These are phyloP conservation scores for Petaurus breviceps DNA, from an alignment of 2,113 vertebrate genomes.

Conservation along the genomic window DNA sequence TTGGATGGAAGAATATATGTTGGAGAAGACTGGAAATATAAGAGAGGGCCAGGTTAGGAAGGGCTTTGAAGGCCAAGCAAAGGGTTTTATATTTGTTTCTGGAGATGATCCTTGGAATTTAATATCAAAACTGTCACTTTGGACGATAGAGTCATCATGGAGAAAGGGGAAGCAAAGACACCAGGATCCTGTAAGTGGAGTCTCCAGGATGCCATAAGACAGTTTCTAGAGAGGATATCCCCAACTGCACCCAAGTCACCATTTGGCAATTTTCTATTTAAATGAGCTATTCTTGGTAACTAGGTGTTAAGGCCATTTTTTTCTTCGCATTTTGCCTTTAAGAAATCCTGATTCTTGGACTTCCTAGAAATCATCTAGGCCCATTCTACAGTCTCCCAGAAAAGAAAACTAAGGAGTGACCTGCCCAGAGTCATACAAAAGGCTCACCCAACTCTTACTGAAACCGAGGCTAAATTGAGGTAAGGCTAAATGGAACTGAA, in stretches of 20 bases:
- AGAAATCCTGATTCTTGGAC: background rate
- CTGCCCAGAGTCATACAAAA: no score
- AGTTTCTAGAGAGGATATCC: no score
- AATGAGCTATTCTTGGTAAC: background rate
- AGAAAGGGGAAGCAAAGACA: background rate
- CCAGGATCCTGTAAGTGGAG: background rate
- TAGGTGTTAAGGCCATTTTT: background rate
- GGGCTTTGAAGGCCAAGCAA: background rate
- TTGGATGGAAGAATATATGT: no score
- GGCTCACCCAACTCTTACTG: no score
- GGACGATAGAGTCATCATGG: no score
- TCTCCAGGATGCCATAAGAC: background rate
- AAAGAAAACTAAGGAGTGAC: no score
- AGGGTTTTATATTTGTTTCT: background rate
- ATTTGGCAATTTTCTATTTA: background rate
- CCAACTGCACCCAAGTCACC: background rate
- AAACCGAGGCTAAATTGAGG: no score
- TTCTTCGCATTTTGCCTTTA: background rate
- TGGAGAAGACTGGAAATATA: background rate
- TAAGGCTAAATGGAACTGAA: no score
- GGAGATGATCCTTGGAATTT: background rate
- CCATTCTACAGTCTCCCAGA: no score
- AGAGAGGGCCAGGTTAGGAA: background rate
- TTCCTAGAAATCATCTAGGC: no score
- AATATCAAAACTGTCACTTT: background rate